Percentiles rank a stretch among this genome's conserved stretches.
Conservation (phyloP, 2,888 invertebrate genomes). For the Standfussiana lucernea region DNA sequence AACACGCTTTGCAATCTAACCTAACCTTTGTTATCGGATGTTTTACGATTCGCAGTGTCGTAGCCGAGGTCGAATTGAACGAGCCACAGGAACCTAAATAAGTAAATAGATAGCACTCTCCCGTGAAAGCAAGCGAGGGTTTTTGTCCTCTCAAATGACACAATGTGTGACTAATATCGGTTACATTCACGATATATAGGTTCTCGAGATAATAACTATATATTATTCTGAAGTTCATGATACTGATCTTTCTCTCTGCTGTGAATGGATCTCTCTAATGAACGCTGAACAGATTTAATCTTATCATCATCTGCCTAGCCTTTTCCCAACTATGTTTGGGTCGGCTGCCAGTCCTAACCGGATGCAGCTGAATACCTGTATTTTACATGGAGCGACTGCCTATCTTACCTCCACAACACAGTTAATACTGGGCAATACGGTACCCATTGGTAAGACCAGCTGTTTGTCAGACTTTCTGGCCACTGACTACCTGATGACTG, state of each 20-base stretch:
- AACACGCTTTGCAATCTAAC: slow-evolving; percentile 58
- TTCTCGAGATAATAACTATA: background rate
- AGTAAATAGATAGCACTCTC: slow-evolving; percentile 36
- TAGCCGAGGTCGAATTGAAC: slow-evolving; percentile 30
- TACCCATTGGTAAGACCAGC: too few relatives aligned
- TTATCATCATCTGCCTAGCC: background rate
- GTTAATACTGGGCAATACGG: too few relatives aligned
- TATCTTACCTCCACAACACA: too few relatives aligned
- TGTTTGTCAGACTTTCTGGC: too few relatives aligned
- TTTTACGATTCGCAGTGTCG: slow-evolving; percentile 54
- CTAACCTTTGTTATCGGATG: slow-evolving; percentile 44
- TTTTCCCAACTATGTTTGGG: too few relatives aligned
- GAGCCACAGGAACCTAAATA: slow-evolving; percentile 15
- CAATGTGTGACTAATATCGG: slow-evolving; percentile 37
- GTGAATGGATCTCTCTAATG: background rate
- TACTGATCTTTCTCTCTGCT: background rate
- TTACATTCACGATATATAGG: slow-evolving; percentile 16
- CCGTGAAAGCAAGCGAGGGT: slow-evolving; percentile 6
- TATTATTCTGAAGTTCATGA: background rate
- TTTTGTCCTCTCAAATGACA: slow-evolving; percentile 29
- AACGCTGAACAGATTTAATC: background rate
- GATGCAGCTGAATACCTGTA: too few relatives aligned
- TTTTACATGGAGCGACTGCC: too few relatives aligned
- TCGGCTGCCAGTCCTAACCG: too few relatives aligned
- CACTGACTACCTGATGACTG: too few relatives aligned